Percentiles rank a stretch among this genome's conserved stretches.
These are phyloP conservation scores for Pemphigus obesinymphae DNA, from an alignment of 1,140 invertebrate genomes.

Conservation along the genomic window DNA sequence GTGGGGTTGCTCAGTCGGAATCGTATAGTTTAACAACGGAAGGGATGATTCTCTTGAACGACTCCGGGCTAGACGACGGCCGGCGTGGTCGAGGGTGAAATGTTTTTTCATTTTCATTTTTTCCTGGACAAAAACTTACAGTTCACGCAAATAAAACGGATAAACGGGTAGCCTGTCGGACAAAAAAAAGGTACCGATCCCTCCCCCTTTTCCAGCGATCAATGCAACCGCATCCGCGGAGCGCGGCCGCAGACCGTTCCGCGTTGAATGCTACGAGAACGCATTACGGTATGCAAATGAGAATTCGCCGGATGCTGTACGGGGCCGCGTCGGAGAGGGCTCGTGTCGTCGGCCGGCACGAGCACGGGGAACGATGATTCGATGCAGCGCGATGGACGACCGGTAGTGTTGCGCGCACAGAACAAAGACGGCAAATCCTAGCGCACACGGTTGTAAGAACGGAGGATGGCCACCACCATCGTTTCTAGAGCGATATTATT, in stretches of 20 bases:
- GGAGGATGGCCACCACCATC: neutral
- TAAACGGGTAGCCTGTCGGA: neutral
- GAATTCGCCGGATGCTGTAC: slow-evolving; percentile 14
- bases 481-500: neutral
- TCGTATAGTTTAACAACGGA: too few species aligned
- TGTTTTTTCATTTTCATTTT: too few species aligned
- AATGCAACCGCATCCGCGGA: too few species aligned
- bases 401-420: too few species aligned
- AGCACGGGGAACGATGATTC: neutral
- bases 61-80: neutral
- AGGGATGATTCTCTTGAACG: too few species aligned
- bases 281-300: slow-evolving; percentile 40
- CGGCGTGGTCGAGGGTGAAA: neutral
- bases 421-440: slow-evolving; percentile 4
- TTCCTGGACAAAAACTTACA: neutral
- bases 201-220: neutral
- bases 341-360: neutral
- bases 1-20: too few species aligned
- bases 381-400: too few species aligned
- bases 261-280: slow-evolving; percentile 26
- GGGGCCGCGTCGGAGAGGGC: neutral
- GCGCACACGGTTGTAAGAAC: neutral
- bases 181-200: slow-evolving; percentile 4
- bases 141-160: neutral
- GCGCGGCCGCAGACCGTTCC: neutral